A percentile compares a stretch with the other conserved stretches of the same genome.
phyloP scores from a whole-genome alignment of 2,888 invertebrate genomes.

The Tipula unca region DNA sequence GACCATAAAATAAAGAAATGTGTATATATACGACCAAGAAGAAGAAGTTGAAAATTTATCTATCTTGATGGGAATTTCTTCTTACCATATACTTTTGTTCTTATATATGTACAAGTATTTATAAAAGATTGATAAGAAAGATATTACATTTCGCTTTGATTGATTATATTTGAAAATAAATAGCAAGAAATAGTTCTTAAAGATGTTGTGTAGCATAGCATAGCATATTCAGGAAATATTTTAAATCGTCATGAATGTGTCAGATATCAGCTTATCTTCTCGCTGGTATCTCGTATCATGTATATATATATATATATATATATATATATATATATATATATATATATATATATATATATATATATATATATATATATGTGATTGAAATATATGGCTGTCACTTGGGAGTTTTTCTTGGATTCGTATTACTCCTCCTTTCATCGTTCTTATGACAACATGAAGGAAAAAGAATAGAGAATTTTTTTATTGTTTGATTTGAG shows the following conservation, averaged over 20 bases:
- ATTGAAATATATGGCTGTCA: slow-evolving; percentile 8
- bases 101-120: not conserved
- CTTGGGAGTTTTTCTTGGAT: not conserved
- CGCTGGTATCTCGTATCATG: not conserved
- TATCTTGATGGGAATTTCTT: slow-evolving; percentile 14
- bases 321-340: too few species aligned
- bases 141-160: not conserved
- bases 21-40: not conserved
- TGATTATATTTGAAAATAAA: slow-evolving; percentile 8
- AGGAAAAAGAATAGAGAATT: not conserved
- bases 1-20: not conserved
- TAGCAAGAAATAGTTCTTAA: not conserved
- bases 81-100: not conserved
- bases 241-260: not conserved
- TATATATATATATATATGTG: too few species aligned
- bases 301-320: too few species aligned
- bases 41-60: not conserved
- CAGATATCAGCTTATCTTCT: not conserved
- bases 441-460: not conserved
- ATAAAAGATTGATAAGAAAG: slow-evolving; percentile 2
- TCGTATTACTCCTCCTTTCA: not conserved
- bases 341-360: too few species aligned
- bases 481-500: not conserved
- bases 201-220: not conserved
- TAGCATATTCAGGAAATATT: not conserved